Percentiles rank a stretch among this genome's conserved stretches.
Conservation (phyloP, 2,797 vertebrate species). For the Sebastes oblongus region DNA sequence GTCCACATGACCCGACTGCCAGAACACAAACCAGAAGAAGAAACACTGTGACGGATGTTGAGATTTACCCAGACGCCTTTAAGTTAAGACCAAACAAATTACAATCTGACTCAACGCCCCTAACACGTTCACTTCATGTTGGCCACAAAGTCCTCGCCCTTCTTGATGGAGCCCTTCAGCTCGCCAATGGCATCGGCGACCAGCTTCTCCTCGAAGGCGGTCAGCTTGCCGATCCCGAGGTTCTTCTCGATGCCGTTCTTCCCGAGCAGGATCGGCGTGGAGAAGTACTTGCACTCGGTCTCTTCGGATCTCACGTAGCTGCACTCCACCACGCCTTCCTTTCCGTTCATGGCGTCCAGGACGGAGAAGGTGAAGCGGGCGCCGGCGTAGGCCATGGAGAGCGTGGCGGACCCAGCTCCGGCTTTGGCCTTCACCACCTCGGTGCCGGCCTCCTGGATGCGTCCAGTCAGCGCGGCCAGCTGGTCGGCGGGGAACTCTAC, state of each 20-base stretch:
- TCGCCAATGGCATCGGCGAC: constrained; percentile 88
- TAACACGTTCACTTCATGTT: constrained; percentile 87
- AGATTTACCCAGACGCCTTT: constrained; percentile 51
- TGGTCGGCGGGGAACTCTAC: constrained; percentile 95
- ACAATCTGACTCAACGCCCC: constrained; percentile 4
- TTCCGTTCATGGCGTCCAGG: constrained; percentile 95
- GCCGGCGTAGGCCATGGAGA: constrained; percentile 98
- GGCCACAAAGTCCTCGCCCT: constrained; percentile 95
- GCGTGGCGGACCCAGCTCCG: constrained; percentile 95
- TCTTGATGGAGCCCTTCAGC: constrained; percentile 96
- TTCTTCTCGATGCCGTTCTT: constrained; percentile 99
- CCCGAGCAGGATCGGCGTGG: constrained; percentile 94
- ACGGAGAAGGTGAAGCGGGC: constrained; percentile 96
- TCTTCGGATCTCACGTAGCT: constrained; percentile 92
- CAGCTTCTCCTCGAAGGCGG: constrained; percentile 95
- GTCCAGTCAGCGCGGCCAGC: constrained; percentile 84
- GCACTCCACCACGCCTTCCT: constrained; percentile 95
- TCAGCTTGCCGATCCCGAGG: constrained; percentile 92
- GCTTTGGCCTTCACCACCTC: constrained; percentile 99
- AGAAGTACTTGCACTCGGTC: constrained; percentile 96
- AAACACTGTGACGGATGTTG: constrained; percentile 60
- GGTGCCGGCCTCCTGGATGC: constrained; percentile 98
- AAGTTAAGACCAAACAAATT: constrained; percentile 54
- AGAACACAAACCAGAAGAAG: constrained; percentile 46
- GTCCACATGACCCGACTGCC: constrained; percentile 17